A percentile compares a stretch with the other conserved stretches of the same genome.
phyloP scores from a whole-genome alignment of 2,113 vertebrate genomes.

The Labrus mixtus region DNA sequence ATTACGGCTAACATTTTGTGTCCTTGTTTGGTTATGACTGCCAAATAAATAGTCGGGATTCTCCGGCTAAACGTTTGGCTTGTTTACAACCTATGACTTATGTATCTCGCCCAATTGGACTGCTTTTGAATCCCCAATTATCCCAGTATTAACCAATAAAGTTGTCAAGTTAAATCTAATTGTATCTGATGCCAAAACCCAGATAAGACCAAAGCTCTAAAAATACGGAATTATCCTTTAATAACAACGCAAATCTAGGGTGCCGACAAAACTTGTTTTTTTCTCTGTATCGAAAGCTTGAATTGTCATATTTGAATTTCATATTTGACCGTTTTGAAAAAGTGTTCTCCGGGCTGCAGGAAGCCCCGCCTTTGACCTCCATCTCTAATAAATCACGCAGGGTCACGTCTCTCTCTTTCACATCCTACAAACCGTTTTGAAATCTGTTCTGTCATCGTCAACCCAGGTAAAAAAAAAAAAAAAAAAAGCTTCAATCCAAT shows the following conservation, averaged over 20 bases:
- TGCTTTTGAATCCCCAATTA: too few relatives aligned
- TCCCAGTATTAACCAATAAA: neutral
- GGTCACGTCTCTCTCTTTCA: neutral
- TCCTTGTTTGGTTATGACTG: neutral
- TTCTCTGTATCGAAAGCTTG: too few relatives aligned
- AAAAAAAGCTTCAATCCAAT: conserved; percentile 5
- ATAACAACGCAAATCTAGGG: neutral
- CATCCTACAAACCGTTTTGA: neutral
- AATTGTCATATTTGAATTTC: too few relatives aligned
- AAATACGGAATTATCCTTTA: neutral
- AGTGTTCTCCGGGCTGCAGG: neutral
- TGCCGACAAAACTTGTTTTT: neutral
- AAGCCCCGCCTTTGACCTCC: neutral
- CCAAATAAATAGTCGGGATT: neutral
- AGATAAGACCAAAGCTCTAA: neutral
- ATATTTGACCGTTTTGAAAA: too few relatives aligned
- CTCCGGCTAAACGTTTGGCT: neutral
- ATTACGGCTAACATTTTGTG: neutral
- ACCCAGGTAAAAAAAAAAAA: neutral
- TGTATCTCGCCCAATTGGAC: too few relatives aligned
- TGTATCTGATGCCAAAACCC: neutral
- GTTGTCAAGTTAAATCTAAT: neutral
- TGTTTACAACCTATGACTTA: neutral
- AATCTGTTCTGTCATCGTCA: neutral
- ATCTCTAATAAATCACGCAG: conserved; percentile 2